Evolutionary conservation across 2,113 vertebrate genomes (phyloP), one percentile per base, ranked within the genome.

Genomic region (Melanocharis versteri): DNA sequence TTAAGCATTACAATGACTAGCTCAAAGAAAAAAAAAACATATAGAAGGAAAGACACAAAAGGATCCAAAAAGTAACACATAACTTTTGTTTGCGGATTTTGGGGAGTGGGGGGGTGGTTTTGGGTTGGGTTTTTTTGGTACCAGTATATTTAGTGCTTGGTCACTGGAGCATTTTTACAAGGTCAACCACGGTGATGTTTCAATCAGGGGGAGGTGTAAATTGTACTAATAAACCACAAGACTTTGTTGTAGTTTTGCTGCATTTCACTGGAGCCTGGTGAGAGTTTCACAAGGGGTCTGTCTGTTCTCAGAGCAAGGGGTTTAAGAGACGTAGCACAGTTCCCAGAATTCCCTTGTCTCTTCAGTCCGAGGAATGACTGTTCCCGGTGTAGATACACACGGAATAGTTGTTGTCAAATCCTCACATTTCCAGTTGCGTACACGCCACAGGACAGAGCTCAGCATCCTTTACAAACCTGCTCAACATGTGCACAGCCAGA

Each of bases 1-100:
- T 83, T 70, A 45, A 40, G 4, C 20, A 54, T 58, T 62, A 45
- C 0, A 0, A 47, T 21, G 0, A 0, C 5, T 23, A 58, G 54
- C 4, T 28, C 15, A 88, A 85, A 20, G 5, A 37, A 24, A 51
- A 61, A 53, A 65, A 44, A 44, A 3, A 21, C 3, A 21, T 11
- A 4, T 11, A 42, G 33, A 85, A 68, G 15, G 18, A 76, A 58
- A 71, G 14, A 33, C 5, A 28, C 1, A 69, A 47, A 62, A 60
- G 4, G 4, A 51, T 53, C 3, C 5, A 42, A 72, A 54, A 72
- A 30, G 8, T 54, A 23, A 42, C 10, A 57, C 54, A 2, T 30
- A 30, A 9, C 9, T 69, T 54, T 60, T 42, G 22, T 39, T 35
- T 35, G 12, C 53, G 24, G 8, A 8, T 18, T 69, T 33, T 5